A percentile compares a stretch with the other conserved stretches of the same genome.
These are phyloP conservation scores for Tethea ocularis DNA, from an alignment of 2,888 invertebrate species.

Conservation along the genomic window DNA sequence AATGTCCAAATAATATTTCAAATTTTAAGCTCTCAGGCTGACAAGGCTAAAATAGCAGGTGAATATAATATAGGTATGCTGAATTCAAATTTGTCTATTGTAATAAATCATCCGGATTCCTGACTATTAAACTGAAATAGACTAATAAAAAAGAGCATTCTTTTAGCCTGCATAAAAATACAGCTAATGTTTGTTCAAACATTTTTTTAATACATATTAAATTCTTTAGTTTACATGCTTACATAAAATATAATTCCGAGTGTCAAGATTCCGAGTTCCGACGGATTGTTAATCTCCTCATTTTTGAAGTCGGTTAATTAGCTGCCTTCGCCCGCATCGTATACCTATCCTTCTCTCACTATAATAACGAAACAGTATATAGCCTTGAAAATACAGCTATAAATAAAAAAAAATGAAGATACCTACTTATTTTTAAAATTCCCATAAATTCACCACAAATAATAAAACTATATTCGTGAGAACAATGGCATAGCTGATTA, in stretches of 20 bases:
- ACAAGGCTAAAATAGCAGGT: background rate
- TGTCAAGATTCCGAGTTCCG: no score
- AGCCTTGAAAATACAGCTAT: no score
- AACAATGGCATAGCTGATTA: background rate
- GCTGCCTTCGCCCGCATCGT: no score
- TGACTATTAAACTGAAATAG: background rate
- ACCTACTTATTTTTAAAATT: no score
- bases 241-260: background rate
- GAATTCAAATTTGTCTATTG: background rate
- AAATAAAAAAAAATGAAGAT: no score
- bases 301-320: no score
- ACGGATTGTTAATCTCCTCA: no score
- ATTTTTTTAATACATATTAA: background rate
- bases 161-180: background rate
- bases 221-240: background rate
- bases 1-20: background rate
- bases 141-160: background rate
- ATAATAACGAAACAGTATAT: no score
- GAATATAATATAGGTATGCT: background rate
- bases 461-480: background rate
- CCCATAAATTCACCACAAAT: no score
- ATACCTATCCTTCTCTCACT: no score
- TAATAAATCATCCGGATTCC: background rate
- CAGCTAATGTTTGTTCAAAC: background rate
- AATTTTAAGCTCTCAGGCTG: background rate